These are phyloP conservation scores for Drosophila trapezifrons DNA, from an alignment of 1,140 invertebrate genomes.

Conservation along the genomic window DNA sequence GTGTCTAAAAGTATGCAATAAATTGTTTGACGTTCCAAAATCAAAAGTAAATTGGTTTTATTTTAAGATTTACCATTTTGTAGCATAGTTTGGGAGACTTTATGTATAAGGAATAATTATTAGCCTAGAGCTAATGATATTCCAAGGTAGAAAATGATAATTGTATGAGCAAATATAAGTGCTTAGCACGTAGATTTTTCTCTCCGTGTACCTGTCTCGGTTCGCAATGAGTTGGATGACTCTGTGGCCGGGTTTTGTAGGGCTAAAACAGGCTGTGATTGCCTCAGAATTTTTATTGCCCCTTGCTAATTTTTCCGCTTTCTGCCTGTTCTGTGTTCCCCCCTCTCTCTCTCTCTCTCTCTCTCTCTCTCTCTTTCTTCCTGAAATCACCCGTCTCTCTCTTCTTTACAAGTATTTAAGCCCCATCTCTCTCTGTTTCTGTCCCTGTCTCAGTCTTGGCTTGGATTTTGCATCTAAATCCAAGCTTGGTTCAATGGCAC, in stretches of 20 bases:
- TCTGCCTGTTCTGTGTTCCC: slow-evolving; percentile 21
- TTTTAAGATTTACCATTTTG: too few species aligned
- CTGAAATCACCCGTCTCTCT: not conserved
- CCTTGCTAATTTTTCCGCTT: slow-evolving; percentile 56
- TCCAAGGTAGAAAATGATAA: not conserved
- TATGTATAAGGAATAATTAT: too few species aligned
- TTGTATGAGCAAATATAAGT: not conserved
- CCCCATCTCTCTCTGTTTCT: not conserved
- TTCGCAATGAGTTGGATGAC: slow-evolving; percentile 12
- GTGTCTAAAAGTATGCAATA: too few species aligned
- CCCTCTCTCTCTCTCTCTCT: not conserved
- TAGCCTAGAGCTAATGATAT: not conserved
- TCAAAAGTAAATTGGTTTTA: too few species aligned
- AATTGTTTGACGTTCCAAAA: too few species aligned
- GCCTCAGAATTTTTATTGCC: slow-evolving; percentile 57
- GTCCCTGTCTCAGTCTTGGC: not conserved
- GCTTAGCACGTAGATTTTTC: not conserved
- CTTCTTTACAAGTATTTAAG: slow-evolving; percentile 3
- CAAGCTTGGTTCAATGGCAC: slow-evolving; percentile 49
- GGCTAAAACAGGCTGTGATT: slow-evolving; percentile 35
- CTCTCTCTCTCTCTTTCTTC: not conserved
- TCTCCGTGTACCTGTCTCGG: slow-evolving; percentile 2
- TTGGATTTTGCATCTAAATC: slow-evolving; percentile 19
- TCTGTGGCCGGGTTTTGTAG: slow-evolving; percentile 19
- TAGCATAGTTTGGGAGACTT: too few species aligned